Percentiles rank a stretch among this genome's conserved stretches.
Evolutionary conservation across 1,140 invertebrate genomes (phyloP).

Genomic region (Drosophila malerkotliana): DNA sequence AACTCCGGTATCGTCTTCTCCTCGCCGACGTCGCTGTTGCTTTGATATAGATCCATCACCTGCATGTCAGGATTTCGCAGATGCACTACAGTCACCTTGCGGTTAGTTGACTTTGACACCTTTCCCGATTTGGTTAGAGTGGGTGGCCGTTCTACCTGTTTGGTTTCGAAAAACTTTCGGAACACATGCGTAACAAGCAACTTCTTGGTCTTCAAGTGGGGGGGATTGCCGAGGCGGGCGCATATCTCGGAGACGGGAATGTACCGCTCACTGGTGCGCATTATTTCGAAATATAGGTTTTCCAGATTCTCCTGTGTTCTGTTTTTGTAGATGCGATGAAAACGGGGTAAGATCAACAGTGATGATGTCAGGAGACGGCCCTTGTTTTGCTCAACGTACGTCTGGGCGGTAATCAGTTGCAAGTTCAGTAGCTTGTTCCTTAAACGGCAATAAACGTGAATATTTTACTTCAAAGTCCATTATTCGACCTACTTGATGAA

Average conservation of each 20-base stretch:
- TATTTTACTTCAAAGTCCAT: not conserved
- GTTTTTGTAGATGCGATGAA: conserved; percentile 57
- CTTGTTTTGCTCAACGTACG: conserved; percentile 56
- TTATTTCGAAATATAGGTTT: conserved; percentile 55
- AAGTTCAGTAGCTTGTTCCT: conserved; percentile 60
- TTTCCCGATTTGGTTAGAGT: conserved; percentile 10
- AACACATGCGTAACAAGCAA: conserved; percentile 58
- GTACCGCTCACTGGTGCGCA: conserved; percentile 21
- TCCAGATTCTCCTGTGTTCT: conserved; percentile 49
- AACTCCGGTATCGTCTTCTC: conserved; percentile 73
- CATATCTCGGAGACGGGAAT: conserved; percentile 39
- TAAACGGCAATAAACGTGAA: not conserved
- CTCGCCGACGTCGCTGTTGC: conserved; percentile 85
- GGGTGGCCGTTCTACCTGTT: conserved; percentile 14
- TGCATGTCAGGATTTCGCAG: conserved; percentile 56
- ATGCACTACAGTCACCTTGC: conserved; percentile 44
- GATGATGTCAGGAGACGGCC: conserved; percentile 36
- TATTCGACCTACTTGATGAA: conserved; percentile 66
- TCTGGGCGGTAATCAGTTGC: conserved; percentile 43
- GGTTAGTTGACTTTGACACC: conserved; percentile 13
- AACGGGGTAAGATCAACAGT: conserved; percentile 57
- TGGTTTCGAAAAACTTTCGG: conserved; percentile 64
- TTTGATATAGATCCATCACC: conserved; percentile 73
- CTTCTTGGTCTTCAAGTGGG: conserved; percentile 39
- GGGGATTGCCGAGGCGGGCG: conserved; percentile 27